Base-by-base conservation (phyloP, 2,113 vertebrate genomes). In the Chaetodon trifascialis region DNA sequence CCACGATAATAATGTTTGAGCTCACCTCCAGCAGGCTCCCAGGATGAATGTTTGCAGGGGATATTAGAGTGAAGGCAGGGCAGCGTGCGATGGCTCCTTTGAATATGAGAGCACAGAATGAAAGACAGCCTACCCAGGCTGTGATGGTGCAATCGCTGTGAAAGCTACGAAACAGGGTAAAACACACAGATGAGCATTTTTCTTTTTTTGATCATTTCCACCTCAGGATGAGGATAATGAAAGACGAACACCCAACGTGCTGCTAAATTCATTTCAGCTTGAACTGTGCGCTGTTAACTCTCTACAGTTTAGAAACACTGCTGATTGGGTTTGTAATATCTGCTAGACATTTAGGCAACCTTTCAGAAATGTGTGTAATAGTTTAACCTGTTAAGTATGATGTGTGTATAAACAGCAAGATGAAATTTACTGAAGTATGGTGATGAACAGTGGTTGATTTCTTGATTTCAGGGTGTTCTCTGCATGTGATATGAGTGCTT, bases 131-230 rank as follows among this genome's bases (percentile, higher is more conserved):
- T 11, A 15, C 34, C 21, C 16, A 42, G 19, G 56, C n/a, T 30
- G 25, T 49, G 74, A 84, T 76, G 85, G 70, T 73, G 75, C 77
- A 89, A 82, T 49, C 51, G 71, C 73, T 76, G 7, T 64, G 76
- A 80, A 86, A 84, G 71, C 73, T 76, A 9, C 59, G 76, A 80
- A 86, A 84, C 25, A 25, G 23, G 14, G 23, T 16, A 62, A 66
- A 81, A 81, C 4, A 63, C 64, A 55, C 42, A 30, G 54, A 73
- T 62, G 25, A 73, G 11, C 23, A 5, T 5, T 62, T 51, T 60
- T 15, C 25, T 5, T 62, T 51, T 60, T 15, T 38, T 8, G 12
- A 55, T 14, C 40, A 7, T 69, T 71, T 58, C 0, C 7, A 46
- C 30, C 40, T 73, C 59, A 56, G 34, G 51, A 38, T 68, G 40